Percentiles rank a stretch among this genome's conserved stretches.
Evolutionary conservation across 2,113 vertebrate genomes (phyloP).

Genomic region (Colaptes auratus): DNA sequence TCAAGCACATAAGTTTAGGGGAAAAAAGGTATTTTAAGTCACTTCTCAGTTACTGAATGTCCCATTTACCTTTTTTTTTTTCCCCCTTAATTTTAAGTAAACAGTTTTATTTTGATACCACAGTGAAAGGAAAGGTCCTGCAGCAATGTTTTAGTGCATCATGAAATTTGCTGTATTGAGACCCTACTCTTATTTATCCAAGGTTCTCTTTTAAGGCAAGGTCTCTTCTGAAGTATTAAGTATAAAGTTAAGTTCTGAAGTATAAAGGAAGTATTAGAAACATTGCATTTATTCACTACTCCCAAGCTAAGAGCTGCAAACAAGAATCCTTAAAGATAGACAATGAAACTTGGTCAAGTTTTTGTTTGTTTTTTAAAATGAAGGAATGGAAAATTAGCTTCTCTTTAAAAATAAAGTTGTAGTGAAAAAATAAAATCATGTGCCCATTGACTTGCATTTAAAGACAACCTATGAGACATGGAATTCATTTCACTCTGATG

Average conservation of each 20-base stretch:
- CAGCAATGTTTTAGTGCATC: background rate
- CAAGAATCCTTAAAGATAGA: background rate
- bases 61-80: background rate
- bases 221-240: background rate
- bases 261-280: background rate
- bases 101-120: background rate
- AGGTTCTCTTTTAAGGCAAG: background rate
- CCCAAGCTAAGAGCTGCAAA: background rate
- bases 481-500: background rate
- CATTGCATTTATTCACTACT: background rate
- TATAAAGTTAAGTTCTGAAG: no score
- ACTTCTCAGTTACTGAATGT: background rate
- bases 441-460: background rate
- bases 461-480: rapidly evolving
- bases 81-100: background rate
- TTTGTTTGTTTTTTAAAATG: background rate
- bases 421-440: background rate
- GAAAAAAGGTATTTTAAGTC: background rate
- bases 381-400: background rate
- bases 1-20: background rate
- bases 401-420: background rate
- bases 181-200: background rate
- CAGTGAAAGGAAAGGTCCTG: background rate
- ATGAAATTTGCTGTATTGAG: background rate
- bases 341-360: background rate